phyloP scores from a whole-genome alignment of 2,797 vertebrate genomes.

The Neosalanx taihuensis region DNA sequence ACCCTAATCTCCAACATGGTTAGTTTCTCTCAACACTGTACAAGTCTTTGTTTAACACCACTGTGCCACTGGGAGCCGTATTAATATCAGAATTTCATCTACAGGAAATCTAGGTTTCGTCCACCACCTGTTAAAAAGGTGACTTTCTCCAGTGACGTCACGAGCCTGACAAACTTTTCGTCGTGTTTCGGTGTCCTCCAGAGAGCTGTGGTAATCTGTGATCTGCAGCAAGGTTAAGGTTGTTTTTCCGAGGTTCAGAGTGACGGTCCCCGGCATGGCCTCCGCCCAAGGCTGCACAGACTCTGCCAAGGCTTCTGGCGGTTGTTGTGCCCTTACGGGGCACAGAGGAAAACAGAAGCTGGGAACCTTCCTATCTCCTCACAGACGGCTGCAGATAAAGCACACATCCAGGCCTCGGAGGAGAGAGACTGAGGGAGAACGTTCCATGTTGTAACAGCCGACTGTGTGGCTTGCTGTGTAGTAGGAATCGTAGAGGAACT shows the following conservation, averaged over 20 bases:
- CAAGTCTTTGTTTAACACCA: constrained; percentile 33
- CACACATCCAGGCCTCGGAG: constrained; percentile 43
- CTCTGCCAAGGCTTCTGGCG: constrained; percentile 64
- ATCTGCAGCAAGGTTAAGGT: constrained; percentile 36
- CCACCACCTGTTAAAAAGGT: constrained; percentile 28
- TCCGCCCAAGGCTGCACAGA: constrained; percentile 39
- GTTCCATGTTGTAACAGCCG: background rate
- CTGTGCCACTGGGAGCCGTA: constrained; percentile 18
- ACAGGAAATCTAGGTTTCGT: constrained; percentile 43
- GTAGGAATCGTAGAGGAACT: constrained; percentile 6
- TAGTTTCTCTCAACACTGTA: constrained; percentile 55
- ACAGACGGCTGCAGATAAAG: constrained; percentile 66
- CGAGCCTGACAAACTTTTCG: background rate
- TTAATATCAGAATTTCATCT: constrained; percentile 32
- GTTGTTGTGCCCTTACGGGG: constrained; percentile 36
- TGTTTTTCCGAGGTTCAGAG: constrained; percentile 52
- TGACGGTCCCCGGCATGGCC: constrained; percentile 22
- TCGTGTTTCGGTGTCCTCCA: background rate
- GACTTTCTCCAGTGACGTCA: background rate
- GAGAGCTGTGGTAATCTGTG: background rate
- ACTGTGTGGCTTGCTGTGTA: constrained; percentile 26
- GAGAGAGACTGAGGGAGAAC: constrained; percentile 19
- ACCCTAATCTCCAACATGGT: constrained; percentile 64
- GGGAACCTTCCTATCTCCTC: constrained; percentile 65
- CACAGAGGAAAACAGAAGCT: constrained; percentile 38